Evolutionary conservation across 1,140 invertebrate genomes (phyloP).

Genomic region (Plutomurus gul): DNA sequence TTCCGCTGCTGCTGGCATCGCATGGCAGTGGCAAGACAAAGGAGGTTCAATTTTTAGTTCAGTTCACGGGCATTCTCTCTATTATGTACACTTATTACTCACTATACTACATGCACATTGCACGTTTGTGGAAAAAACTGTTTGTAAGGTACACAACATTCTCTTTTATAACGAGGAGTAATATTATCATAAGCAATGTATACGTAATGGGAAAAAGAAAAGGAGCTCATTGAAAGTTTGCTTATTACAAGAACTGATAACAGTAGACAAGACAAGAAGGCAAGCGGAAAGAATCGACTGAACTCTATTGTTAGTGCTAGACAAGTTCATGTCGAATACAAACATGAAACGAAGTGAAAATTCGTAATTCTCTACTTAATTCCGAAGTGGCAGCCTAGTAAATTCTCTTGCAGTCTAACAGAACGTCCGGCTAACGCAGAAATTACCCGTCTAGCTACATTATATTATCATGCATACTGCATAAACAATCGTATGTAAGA

Average conservation of each 20-base stretch:
- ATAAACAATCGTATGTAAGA: no score
- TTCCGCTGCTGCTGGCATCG: background rate
- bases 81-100: background rate
- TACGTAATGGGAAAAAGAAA: conserved; percentile 28
- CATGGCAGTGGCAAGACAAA: background rate
- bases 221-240: background rate
- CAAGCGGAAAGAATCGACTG: background rate
- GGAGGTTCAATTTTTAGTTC: background rate
- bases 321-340: background rate
- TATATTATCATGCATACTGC: no score
- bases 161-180: background rate
- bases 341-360: background rate
- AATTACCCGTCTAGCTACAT: no score
- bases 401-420: no score
- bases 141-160: background rate
- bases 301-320: conserved; percentile 3
- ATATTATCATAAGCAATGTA: background rate
- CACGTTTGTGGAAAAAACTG: background rate
- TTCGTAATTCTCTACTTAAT: no score
- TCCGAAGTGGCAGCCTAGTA: no score
- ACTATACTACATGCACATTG: background rate
- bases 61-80: background rate
- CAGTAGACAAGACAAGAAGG: background rate
- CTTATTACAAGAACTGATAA: background rate
- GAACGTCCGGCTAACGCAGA: no score